These are phyloP conservation scores for Crotalus tigris DNA, from an alignment of 2,113 vertebrate species.

Conservation along the genomic window DNA sequence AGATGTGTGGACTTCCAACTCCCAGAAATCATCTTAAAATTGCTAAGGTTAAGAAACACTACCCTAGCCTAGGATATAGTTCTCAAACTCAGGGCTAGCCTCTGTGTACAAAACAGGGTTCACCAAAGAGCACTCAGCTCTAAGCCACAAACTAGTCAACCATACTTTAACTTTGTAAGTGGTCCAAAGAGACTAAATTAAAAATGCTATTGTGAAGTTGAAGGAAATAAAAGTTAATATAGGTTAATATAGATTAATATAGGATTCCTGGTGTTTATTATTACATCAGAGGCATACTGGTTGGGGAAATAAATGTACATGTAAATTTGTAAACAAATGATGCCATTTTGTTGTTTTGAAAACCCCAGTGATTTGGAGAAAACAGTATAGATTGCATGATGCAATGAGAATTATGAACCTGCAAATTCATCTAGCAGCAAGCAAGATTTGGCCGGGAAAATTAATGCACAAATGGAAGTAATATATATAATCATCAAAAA, in stretches of 20 bases:
- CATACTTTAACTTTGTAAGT: not conserved
- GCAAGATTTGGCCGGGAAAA: not conserved
- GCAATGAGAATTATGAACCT: not conserved
- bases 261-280: not conserved
- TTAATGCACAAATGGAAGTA: not conserved
- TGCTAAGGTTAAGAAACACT: not conserved
- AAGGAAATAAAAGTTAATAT: not conserved
- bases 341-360: not conserved
- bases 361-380: not conserved
- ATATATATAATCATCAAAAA: not conserved
- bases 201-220: not conserved
- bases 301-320: not conserved
- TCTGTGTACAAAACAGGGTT: not conserved
- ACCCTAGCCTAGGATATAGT: not conserved
- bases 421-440: not conserved
- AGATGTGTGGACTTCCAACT: not conserved
- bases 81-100: not conserved
- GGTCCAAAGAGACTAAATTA: not conserved
- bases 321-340: not conserved
- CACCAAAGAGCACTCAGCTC: not conserved
- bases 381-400: not conserved
- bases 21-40: not conserved
- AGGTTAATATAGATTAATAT: not conserved
- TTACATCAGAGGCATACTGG: not conserved
- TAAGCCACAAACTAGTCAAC: not conserved